These are phyloP conservation scores for Plebejus argus DNA, from an alignment of 2,888 invertebrate species.

Conservation along the genomic window DNA sequence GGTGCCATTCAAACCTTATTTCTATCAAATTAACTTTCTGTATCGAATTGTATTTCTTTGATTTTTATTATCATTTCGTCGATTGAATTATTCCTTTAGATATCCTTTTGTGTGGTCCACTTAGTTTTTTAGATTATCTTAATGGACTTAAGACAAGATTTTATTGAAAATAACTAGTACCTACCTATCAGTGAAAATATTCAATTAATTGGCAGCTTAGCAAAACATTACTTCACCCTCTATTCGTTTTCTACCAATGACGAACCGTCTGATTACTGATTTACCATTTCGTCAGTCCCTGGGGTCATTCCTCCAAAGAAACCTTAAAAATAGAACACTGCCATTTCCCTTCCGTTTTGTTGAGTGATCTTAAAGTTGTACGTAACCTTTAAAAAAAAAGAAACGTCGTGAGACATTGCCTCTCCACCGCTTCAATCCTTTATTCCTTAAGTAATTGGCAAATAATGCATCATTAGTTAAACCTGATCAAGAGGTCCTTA, in stretches of 20 bases:
- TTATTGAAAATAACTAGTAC: too few relatives aligned
- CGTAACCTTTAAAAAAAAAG: too few relatives aligned
- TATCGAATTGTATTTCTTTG: conserved; percentile 30
- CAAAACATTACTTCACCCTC: neutral
- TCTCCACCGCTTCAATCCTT: neutral
- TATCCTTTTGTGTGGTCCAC: conserved; percentile 1
- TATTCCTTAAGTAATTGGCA: conserved; percentile 40
- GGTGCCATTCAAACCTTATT: conserved; percentile 32
- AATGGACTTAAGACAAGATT: neutral
- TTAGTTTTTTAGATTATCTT: neutral
- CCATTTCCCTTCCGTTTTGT: too few relatives aligned
- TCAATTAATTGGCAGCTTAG: neutral
- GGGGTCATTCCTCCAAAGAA: too few relatives aligned
- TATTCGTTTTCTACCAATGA: too few relatives aligned
- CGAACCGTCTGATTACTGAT: too few relatives aligned
- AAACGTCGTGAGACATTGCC: neutral
- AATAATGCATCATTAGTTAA: conserved; percentile 42
- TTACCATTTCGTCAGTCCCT: too few relatives aligned
- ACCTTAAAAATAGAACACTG: too few relatives aligned
- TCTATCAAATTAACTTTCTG: conserved; percentile 32
- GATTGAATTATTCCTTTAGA: conserved; percentile 18
- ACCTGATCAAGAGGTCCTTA: conserved; percentile 39
- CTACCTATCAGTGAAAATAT: too few relatives aligned
- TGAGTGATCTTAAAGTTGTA: too few relatives aligned
- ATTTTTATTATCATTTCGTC: conserved; percentile 18